Evolutionary conservation across 2,888 invertebrate genomes (phyloP).

Genomic region (Drosophila kambysellisi): DNA sequence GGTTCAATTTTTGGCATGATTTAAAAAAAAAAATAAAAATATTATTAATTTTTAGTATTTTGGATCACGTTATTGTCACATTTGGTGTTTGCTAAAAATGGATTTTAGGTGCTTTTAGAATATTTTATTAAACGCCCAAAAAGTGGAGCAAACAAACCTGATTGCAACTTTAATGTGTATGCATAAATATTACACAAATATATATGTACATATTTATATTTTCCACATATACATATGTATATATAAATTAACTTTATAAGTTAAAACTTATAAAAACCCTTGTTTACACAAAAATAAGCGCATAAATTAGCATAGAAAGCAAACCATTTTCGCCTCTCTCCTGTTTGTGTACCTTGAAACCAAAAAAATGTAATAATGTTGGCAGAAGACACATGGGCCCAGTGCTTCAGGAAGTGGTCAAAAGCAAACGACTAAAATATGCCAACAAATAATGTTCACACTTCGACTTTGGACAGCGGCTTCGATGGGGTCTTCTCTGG

Average conservation of each 20-base stretch:
- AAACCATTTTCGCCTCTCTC: background rate
- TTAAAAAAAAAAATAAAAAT: constrained; percentile 10
- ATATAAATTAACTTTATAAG: background rate
- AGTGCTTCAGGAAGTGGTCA: constrained; percentile 41
- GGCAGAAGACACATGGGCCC: constrained; percentile 21
- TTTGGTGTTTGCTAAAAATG: constrained; percentile 13
- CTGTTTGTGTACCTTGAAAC: background rate
- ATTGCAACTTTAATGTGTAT: too few relatives aligned
- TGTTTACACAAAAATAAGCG: constrained; percentile 1
- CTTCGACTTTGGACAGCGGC: constrained; percentile 53
- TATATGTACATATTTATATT: too few relatives aligned
- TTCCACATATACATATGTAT: too few relatives aligned
- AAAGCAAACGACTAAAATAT: constrained; percentile 46
- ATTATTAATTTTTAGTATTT: background rate
- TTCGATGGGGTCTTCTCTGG: constrained; percentile 44
- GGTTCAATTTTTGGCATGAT: constrained; percentile 27
- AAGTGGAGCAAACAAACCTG: background rate
- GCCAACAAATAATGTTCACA: constrained; percentile 72
- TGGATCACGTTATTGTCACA: constrained; percentile 18
- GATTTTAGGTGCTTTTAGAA: constrained; percentile 1
- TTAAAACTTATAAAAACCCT: background rate
- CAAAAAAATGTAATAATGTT: constrained; percentile 11
- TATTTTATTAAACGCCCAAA: constrained; percentile 2
- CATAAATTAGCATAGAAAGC: constrained; percentile 9
- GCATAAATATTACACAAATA: too few relatives aligned